Base-by-base conservation (phyloP, 2,113 vertebrate species). In the Triplophysa dalaica region DNA sequence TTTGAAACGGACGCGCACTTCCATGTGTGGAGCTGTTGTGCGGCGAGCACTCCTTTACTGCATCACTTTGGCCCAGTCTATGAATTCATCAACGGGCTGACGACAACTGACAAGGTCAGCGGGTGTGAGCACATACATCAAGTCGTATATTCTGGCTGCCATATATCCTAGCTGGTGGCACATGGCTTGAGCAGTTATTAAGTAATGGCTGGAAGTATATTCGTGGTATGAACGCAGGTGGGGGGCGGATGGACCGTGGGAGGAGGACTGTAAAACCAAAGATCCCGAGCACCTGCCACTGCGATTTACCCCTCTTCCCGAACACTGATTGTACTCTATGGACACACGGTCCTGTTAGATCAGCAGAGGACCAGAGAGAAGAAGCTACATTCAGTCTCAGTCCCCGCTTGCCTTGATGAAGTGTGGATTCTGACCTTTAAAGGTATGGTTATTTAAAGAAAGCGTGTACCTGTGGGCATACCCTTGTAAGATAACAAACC, bases 41-140 rank as follows among this genome's bases (percentile, higher is more conserved):
- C 72, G 67, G 38, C 3, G 16, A 77, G 65, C 13, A 3, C 66
- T 70, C 22, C 41, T n/a, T 21, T 17, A 4, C 48, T n/a, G n/a
- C 72, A 65, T 65, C 62, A 75, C 78, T 66, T 26, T 48, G 38
- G n/a, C 69, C 54, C 29, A 43, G 33, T 67, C 26, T 24, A 75
- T 82, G 33, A 85, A 85, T 86, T 79, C 81, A 81, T 86, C 77
- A 86, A 69, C 10, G 29, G 52, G 67, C 45, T 41, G 78, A 72
- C 78, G 50, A 63, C 22, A 13, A 45, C 50, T 38, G 83, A 84
- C 78, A 84, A 85, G 82, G 84, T 87, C 82, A 79, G 81, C 14
- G 70, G 69, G 61, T 63, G 60, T 64, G 66, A 72, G 67, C 76
- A 74, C 64, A 74, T 17, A 14, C 19, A 21, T 52, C 22, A 26